phyloP scores from a whole-genome alignment of 2,113 vertebrate species.

The Dasypus novemcinctus region DNA sequence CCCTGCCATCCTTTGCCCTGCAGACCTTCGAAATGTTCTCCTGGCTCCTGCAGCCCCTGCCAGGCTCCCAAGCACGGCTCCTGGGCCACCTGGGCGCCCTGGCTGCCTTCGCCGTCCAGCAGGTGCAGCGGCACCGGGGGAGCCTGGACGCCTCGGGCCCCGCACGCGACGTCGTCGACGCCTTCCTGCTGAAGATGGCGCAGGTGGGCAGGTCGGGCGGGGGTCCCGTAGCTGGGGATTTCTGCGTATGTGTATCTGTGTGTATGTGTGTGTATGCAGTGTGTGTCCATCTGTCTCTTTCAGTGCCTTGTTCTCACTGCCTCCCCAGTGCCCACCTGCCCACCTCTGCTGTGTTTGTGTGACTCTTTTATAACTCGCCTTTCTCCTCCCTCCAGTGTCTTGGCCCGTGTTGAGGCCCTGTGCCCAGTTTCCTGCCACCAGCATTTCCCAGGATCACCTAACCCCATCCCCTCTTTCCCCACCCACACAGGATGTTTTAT shows the following conservation, averaged over 20 bases:
- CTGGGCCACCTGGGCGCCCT: conserved; percentile 25
- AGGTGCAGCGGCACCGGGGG: conserved; percentile 30
- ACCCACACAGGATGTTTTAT: not conserved
- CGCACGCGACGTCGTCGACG: not conserved
- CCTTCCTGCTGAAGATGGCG: conserved; percentile 71
- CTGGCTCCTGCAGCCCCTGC: conserved; percentile 43
- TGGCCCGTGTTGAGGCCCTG: not conserved
- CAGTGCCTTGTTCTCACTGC: not conserved
- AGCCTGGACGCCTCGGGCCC: not conserved
- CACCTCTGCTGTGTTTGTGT: not conserved
- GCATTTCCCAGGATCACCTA: not conserved
- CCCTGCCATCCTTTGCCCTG: not conserved
- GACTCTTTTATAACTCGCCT: not conserved
- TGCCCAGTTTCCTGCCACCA: not conserved
- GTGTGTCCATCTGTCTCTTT: not conserved
- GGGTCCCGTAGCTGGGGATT: not conserved
- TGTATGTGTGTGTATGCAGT: not conserved
- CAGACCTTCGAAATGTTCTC: conserved; percentile 76
- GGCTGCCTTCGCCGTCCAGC: conserved; percentile 42
- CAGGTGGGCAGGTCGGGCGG: conserved; percentile 44
- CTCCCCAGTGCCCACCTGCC: not conserved
- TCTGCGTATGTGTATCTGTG: not conserved
- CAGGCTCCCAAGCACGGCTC: not conserved
- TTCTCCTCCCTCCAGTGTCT: not conserved
- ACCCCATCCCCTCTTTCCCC: too few species aligned